Base-by-base conservation (phyloP, 1,140 invertebrate species). In the Pomacea maculata region DNA sequence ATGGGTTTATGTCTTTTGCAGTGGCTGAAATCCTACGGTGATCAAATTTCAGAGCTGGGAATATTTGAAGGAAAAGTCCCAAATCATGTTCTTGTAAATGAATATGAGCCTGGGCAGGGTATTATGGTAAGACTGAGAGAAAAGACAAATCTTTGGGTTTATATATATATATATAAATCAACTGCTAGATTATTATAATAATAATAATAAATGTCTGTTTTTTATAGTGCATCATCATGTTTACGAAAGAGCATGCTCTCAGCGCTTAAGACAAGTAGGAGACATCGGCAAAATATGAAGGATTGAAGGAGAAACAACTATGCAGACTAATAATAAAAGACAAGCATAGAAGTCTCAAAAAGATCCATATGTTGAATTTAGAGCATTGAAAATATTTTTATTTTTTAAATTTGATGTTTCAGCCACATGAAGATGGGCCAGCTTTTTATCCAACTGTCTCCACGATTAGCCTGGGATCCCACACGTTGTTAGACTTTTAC, bases 1-100 rank as follows among this genome's bases (percentile, higher is more conserved):
- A 55, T 57, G 63, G 61, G 64, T 82, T 76, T 64, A 63, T 83
- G 75, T 70, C 86, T 85, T 83, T 88, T 91, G 81, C 91, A 87
- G 94, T 99, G 97, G 97, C 92, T 99, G 7, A 91, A 95, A 83
- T 91, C 86, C 14, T 96, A 95, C 86, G 92, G 96, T 29, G 92
- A 95, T n/a, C 95, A 94, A 92, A 94, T 99, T 65, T 92, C 93
- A 82, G 88, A 91, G 15, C 89, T 97, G 10, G 92, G 94, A 76
- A 86, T 97, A 61, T 98, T 98, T 93, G 93, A 93, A 64, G 93
- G 93, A n/a, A 94, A 94, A 86, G 82, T 85, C 61, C 95, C 97
- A 21, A 99, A 99, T 92, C 98, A 99, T 93, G 95, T 99, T 9
- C 91, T 99, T 52, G 95, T 99, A 1, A 99, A 99, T 93, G 98